phyloP scores from a whole-genome alignment of 2,113 vertebrate species.

The Hiodon alosoides region DNA sequence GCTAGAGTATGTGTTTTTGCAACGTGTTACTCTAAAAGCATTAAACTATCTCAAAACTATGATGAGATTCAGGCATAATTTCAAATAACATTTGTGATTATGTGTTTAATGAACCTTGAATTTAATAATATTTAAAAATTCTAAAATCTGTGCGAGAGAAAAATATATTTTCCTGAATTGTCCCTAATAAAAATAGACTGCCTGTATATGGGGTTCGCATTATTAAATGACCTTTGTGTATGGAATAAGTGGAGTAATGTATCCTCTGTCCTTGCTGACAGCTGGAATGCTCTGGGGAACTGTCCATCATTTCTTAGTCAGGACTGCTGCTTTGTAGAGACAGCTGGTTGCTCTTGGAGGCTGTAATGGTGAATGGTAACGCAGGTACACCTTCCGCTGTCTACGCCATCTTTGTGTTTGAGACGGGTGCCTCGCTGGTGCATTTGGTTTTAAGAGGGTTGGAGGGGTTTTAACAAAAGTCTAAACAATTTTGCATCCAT shows the following conservation, averaged over 20 bases:
- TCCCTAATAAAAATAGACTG: too few relatives aligned
- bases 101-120: too few relatives aligned
- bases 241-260: slow-evolving; percentile 7
- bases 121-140: too few relatives aligned
- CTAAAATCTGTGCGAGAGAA: too few relatives aligned
- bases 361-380: neutral
- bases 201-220: slow-evolving; percentile 20
- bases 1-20: too few relatives aligned
- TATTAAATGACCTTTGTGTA: slow-evolving; percentile 44
- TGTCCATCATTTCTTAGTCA: neutral
- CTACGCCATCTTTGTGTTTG: neutral
- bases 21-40: too few relatives aligned
- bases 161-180: too few relatives aligned
- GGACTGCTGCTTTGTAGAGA: neutral
- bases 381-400: neutral
- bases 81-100: too few relatives aligned
- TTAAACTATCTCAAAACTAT: too few relatives aligned
- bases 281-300: neutral
- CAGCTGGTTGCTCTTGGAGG: neutral
- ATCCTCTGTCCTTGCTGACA: slow-evolving; percentile 5
- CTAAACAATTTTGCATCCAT: neutral
- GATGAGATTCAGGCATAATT: too few relatives aligned
- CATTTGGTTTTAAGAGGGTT: neutral
- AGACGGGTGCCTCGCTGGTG: slow-evolving; percentile 20
- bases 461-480: neutral